A percentile compares a stretch with the other conserved stretches of the same genome.
Evolutionary conservation across 2,113 vertebrate species (phyloP).

Genomic region (Apistogramma diplotaenia): DNA sequence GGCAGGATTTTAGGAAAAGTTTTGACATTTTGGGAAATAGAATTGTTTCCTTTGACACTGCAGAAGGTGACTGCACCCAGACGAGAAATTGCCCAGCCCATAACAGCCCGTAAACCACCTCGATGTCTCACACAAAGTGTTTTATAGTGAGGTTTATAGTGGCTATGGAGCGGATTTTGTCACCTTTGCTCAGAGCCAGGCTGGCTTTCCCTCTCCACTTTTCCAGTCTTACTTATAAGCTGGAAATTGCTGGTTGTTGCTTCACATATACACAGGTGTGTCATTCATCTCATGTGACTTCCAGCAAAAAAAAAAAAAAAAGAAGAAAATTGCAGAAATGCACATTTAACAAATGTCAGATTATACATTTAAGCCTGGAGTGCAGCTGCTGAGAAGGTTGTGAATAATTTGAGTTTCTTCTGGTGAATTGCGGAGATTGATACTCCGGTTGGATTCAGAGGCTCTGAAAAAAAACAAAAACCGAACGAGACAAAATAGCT

Average conservation of each 20-base stretch:
- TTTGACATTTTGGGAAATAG: neutral
- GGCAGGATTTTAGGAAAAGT: neutral
- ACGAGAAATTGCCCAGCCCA: neutral
- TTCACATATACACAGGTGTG: neutral
- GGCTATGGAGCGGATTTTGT: neutral
- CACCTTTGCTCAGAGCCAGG: neutral
- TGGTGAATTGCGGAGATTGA: neutral
- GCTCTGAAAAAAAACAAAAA: neutral
- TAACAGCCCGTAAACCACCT: neutral
- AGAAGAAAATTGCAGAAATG: neutral
- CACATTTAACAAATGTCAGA: neutral
- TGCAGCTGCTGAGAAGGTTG: neutral
- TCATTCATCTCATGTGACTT: neutral
- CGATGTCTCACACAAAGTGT: neutral
- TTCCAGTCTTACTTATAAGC: neutral
- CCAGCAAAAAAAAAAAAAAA: neutral
- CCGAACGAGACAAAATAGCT: slow-evolving; percentile 2
- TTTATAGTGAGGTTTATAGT: neutral
- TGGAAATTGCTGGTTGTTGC: neutral
- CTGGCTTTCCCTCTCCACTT: neutral
- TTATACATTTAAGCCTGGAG: neutral
- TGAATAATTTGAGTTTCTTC: neutral
- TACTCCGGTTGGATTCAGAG: neutral
- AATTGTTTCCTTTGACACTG: neutral
- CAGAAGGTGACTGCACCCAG: neutral